phyloP scores from a whole-genome alignment of 2,888 invertebrate species.

The Chymomyza fuscimana region DNA sequence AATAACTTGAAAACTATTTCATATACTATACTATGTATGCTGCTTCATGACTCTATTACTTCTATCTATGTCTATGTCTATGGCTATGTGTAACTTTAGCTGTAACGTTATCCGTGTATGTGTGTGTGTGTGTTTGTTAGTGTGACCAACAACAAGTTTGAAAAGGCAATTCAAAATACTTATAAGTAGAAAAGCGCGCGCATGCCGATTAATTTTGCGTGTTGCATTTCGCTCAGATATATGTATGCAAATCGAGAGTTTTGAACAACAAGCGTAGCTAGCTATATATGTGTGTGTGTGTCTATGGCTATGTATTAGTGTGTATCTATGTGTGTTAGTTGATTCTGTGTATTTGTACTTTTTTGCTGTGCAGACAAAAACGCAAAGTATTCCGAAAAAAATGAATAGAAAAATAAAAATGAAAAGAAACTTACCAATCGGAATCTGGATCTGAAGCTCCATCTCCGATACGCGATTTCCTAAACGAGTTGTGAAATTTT shows the following conservation, averaged over 20 bases:
- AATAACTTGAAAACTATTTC: not conserved
- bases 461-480: constrained; percentile 78
- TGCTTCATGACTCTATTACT: not conserved
- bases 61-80: not conserved
- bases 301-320: constrained; percentile 5
- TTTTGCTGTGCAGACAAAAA: constrained; percentile 29
- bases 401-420: constrained; percentile 31
- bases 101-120: not conserved
- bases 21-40: not conserved
- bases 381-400: constrained; percentile 28
- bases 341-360: constrained; percentile 5
- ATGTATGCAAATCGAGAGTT: constrained; percentile 18
- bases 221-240: constrained; percentile 40
- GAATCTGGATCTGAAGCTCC: constrained; percentile 78
- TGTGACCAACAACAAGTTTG: not conserved
- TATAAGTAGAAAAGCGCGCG: constrained; percentile 24
- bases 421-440: constrained; percentile 76
- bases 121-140: not conserved
- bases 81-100: not conserved
- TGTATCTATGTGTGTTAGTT: constrained; percentile 10
- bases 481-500: constrained; percentile 74
- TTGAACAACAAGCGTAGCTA: not conserved
- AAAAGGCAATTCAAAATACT: not conserved
- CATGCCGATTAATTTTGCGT: constrained; percentile 61
- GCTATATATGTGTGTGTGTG: constrained; percentile 9